phyloP scores from a whole-genome alignment of 23 tunicate genomes.

The Phallusia fumigata region DNA sequence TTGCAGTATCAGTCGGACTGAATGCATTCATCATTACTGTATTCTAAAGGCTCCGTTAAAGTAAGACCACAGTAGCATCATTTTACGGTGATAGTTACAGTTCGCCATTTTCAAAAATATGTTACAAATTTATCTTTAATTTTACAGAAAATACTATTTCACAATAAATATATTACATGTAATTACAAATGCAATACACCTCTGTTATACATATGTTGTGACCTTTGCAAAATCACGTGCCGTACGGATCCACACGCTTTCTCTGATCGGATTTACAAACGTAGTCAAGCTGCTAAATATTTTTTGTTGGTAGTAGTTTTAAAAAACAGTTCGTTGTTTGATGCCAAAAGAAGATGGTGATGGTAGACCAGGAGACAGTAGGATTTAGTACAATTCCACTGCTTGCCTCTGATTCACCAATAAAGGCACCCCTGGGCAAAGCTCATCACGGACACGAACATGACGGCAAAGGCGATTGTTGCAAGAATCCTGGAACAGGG shows the following conservation, averaged over 20 bases:
- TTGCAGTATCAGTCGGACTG: too few species aligned
- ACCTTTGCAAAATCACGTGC: neutral
- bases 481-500: neutral
- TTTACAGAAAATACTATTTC: too few species aligned
- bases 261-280: neutral
- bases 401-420: neutral
- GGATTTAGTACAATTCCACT: neutral
- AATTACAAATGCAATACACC: too few species aligned
- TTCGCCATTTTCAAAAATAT: too few species aligned
- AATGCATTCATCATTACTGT: too few species aligned
- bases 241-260: neutral
- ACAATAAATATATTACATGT: too few species aligned
- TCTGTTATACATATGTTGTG: too few species aligned
- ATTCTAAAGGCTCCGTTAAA: too few species aligned
- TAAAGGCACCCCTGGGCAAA: neutral
- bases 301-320: neutral
- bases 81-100: too few species aligned
- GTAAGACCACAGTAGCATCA: too few species aligned
- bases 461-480: slow-evolving; percentile 4
- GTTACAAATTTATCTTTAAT: too few species aligned
- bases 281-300: neutral
- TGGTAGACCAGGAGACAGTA: neutral
- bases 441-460: too few species aligned
- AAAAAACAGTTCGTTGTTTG: neutral
- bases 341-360: neutral